phyloP scores from a whole-genome alignment of 2,888 invertebrate species.

The Theretra japonica region DNA sequence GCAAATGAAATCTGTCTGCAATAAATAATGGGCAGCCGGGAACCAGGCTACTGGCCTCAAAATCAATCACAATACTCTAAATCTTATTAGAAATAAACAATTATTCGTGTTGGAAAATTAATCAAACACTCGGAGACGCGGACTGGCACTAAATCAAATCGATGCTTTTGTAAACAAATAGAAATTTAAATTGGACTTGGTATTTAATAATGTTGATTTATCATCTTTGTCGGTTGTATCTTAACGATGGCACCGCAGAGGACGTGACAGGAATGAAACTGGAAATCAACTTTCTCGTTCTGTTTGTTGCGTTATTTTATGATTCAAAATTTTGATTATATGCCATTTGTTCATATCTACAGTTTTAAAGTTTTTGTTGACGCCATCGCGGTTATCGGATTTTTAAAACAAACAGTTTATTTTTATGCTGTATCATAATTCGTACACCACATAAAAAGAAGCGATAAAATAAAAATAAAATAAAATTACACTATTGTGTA shows the following conservation, averaged over 20 bases:
- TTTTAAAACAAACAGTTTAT: too few relatives aligned
- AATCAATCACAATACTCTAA: slow-evolving; percentile 16
- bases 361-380: too few relatives aligned
- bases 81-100: slow-evolving; percentile 12
- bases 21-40: background rate
- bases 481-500: too few relatives aligned
- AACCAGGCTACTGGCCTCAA: background rate
- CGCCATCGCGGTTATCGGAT: too few relatives aligned
- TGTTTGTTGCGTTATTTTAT: background rate
- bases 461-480: too few relatives aligned
- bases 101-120: slow-evolving; percentile 6
- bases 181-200: slow-evolving; percentile 9
- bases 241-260: background rate
- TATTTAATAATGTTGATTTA: slow-evolving; percentile 8
- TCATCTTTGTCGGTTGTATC: background rate
- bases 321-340: too few relatives aligned
- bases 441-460: too few relatives aligned
- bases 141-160: background rate
- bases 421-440: too few relatives aligned
- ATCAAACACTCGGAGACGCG: slow-evolving; percentile 9
- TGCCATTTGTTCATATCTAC: too few relatives aligned
- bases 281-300: background rate
- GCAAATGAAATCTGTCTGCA: background rate
- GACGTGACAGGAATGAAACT: background rate
- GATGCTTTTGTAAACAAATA: background rate